Evolutionary conservation across 2,797 vertebrate species (phyloP).

Genomic region (Epinephelus coioides): DNA sequence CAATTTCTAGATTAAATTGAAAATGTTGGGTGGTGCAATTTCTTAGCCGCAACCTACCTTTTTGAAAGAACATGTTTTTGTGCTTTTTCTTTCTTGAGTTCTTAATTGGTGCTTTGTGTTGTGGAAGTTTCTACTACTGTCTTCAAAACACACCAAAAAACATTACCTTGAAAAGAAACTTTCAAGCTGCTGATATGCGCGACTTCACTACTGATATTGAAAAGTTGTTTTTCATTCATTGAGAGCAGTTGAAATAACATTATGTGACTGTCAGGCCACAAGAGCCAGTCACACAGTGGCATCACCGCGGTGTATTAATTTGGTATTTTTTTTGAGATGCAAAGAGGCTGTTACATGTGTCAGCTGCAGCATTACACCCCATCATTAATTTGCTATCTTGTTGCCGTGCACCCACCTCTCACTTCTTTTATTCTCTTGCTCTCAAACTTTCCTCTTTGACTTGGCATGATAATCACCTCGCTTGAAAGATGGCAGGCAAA

Average conservation of each 20-base stretch:
- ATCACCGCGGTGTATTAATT: conserved; percentile 12
- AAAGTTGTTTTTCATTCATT: neutral
- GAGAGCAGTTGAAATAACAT: neutral
- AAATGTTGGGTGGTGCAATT: neutral
- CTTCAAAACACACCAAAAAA: neutral
- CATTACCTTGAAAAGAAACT: neutral
- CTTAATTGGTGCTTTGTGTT: neutral
- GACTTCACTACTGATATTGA: neutral
- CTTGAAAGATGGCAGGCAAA: conserved; percentile 59
- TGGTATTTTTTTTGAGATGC: neutral
- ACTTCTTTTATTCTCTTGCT: conserved; percentile 40
- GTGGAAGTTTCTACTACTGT: neutral
- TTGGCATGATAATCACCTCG: conserved; percentile 65
- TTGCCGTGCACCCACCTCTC: conserved; percentile 43
- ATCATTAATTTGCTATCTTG: conserved; percentile 55
- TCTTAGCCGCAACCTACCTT: neutral
- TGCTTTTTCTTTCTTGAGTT: neutral
- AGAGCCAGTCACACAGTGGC: neutral
- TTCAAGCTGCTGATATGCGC: neutral
- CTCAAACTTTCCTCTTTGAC: conserved; percentile 61
- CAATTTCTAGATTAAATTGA: neutral
- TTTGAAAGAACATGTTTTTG: neutral
- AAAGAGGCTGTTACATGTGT: conserved; percentile 31
- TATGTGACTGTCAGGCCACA: neutral
- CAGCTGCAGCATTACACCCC: conserved; percentile 35